Evolutionary conservation across 2,888 invertebrate genomes (phyloP), one percentile per base, ranked within the genome.

Genomic region (Galerucella calmariensis): DNA sequence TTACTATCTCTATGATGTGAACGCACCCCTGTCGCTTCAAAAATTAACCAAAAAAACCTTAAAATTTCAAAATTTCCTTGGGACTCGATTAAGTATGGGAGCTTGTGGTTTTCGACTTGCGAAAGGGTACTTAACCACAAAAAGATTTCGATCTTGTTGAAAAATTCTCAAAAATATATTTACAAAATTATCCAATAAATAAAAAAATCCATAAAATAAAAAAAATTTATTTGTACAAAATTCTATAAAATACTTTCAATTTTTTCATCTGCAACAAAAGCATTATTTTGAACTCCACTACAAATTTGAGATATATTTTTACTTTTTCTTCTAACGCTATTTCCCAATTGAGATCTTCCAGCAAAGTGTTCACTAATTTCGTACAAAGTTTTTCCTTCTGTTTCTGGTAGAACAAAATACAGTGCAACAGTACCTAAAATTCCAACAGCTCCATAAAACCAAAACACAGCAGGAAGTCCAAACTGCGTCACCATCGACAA

Each of bases 381-480:
- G 71, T 89, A 89, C 59, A 95, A 85, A 0, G 91, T 92, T 82
- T 94, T 92, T 0, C 95, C 94, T 85, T 95, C 95, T 0, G 96
- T 96, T 88, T 96, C 96, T 0, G 95, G 95, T 73, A 96, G 86
- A 48, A 91, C 87, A 75, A 92, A 92, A 83, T 92, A 94, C 48
- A 95, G 88, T 10, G 91, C 85, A 4, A 91, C 76, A n/a, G 91
- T 88, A 0, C 94, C 95, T 0, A 90, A 76, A 5, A 93, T 85
- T 80, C 93, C 90, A 2, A 94, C 88, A 3, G 88, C 78, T 0
- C 92, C 91, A 84, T 94, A 94, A 44, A 94, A 89, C 82, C 92
- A 91, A 83, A 94, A 94, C 0, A 93, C 92, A 9, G 94, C 94
- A 74, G 92, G 91, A 73, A 95, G 86, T 0, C 92, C 92, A 53